Conservation (phyloP, 35 echinoderm and acorn worm species). For the Lytechinus pictus region DNA sequence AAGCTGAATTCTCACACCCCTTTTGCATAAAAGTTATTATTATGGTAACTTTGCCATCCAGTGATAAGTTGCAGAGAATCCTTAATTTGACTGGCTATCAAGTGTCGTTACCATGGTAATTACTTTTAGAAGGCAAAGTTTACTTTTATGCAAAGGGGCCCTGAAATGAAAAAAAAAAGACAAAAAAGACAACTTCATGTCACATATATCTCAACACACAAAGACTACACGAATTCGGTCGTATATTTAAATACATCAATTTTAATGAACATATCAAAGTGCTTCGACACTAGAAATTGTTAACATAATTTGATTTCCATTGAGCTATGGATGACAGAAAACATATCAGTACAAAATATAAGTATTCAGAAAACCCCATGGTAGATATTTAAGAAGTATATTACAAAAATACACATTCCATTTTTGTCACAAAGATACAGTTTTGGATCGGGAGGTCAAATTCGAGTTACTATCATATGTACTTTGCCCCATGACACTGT, state of each 20-base stretch:
- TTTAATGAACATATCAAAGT: constrained; percentile 9
- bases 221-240: not conserved
- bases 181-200: too few relatives aligned
- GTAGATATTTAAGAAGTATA: not conserved
- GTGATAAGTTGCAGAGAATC: too few relatives aligned
- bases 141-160: too few relatives aligned
- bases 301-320: not conserved
- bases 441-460: not conserved
- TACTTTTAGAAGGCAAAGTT: too few relatives aligned
- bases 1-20: too few relatives aligned
- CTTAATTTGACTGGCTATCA: too few relatives aligned
- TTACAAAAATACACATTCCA: not conserved
- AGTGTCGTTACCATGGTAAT: too few relatives aligned
- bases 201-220: too few relatives aligned
- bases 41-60: too few relatives aligned
- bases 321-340: not conserved
- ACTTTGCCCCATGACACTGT: not conserved
- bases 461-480: not conserved
- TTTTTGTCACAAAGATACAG: not conserved
- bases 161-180: too few relatives aligned
- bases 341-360: not conserved
- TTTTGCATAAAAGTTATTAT: too few relatives aligned
- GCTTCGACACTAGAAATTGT: not conserved
- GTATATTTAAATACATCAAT: not conserved
- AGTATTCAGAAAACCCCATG: not conserved